phyloP scores from a whole-genome alignment of 2,797 vertebrate genomes.

The Lutjanus argentimaculatus region DNA sequence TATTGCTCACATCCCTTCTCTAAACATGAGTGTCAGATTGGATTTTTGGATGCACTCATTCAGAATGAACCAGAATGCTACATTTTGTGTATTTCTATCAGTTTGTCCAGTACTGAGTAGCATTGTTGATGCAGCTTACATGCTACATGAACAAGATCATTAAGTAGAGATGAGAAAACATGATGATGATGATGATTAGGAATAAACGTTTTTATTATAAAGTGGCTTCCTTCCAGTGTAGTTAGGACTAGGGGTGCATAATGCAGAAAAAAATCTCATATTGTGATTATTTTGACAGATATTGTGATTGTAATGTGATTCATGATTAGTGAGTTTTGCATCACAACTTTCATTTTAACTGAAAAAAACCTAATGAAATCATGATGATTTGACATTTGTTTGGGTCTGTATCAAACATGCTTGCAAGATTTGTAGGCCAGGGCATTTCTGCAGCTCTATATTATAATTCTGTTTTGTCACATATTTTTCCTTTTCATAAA shows the following conservation, averaged over 20 bases:
- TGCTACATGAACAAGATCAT: conserved; percentile 41
- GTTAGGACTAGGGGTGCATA: neutral
- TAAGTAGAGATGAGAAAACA: conserved; percentile 15
- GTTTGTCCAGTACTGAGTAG: neutral
- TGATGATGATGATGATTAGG: conserved; percentile 20
- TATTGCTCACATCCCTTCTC: neutral
- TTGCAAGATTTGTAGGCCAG: no score
- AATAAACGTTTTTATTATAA: conserved; percentile 20
- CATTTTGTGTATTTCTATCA: neutral
- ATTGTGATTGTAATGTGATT: no score
- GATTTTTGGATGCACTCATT: conserved; percentile 27
- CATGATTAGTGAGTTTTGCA: no score
- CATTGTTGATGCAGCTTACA: conserved; percentile 5
- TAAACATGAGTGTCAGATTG: conserved; percentile 26
- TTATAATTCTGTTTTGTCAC: no score
- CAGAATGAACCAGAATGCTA: conserved; percentile 30
- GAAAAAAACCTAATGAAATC: neutral
- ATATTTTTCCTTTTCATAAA: no score
- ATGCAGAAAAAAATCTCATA: no score
- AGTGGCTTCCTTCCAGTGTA: conserved; percentile 6
- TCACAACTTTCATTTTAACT: no score
- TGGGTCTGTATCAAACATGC: no score
- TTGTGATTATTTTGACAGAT: no score
- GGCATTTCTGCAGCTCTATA: no score
- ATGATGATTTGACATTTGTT: no score